A percentile compares a stretch with the other conserved stretches of the same genome.
These are phyloP conservation scores for Bettongia penicillata DNA, from an alignment of 2,113 vertebrate species.

Conservation along the genomic window DNA sequence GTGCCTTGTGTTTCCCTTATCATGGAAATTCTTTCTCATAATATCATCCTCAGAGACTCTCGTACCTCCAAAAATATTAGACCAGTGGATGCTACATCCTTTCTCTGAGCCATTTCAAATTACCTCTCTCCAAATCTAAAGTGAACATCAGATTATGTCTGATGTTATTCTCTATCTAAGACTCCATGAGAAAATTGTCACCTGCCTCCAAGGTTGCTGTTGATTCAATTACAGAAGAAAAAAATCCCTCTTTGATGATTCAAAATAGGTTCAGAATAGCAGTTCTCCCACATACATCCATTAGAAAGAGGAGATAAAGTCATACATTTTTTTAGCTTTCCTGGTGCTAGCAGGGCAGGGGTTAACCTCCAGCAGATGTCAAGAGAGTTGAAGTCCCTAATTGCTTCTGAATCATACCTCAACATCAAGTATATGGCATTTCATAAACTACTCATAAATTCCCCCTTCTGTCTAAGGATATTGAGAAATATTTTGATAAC, in stretches of 20 bases:
- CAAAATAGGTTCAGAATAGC: neutral
- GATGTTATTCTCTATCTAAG: neutral
- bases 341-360: neutral
- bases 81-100: neutral
- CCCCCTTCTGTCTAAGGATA: neutral
- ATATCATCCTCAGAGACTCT: neutral
- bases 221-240: neutral
- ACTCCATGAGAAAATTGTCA: neutral
- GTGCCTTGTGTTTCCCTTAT: neutral
- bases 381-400: neutral
- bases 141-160: neutral
- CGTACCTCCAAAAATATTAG: neutral
- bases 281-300: neutral
- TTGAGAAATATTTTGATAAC: neutral
- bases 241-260: neutral
- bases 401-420: neutral
- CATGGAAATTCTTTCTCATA: neutral
- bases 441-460: neutral
- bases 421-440: neutral
- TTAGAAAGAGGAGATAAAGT: neutral
- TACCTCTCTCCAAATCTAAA: neutral
- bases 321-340: neutral
- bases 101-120: neutral
- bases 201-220: neutral
- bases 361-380: neutral